These are phyloP conservation scores for Echiichthys vipera DNA, from an alignment of 2,797 vertebrate species.

Conservation along the genomic window DNA sequence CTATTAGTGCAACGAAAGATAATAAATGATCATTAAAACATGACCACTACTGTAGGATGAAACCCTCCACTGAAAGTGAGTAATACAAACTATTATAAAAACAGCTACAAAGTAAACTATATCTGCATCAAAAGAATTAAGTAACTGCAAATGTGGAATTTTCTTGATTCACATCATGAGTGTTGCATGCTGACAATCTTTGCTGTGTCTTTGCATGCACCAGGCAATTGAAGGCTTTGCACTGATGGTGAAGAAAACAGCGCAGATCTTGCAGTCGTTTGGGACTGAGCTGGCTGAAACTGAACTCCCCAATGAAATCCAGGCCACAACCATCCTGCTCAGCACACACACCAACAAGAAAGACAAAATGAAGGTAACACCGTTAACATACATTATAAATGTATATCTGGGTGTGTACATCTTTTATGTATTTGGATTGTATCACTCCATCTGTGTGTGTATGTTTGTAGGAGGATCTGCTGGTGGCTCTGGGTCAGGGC, in stretches of 20 bases:
- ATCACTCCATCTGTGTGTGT: background rate
- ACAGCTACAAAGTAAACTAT: background rate
- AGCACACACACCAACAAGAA: conserved; percentile 90
- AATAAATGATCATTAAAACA: background rate
- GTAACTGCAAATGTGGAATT: background rate
- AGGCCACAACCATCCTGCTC: conserved; percentile 90
- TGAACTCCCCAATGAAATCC: conserved; percentile 93
- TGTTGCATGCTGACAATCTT: background rate
- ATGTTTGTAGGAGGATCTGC: conserved; percentile 88
- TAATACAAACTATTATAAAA: background rate
- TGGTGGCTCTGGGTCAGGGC: conserved; percentile 89
- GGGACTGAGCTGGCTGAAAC: conserved; percentile 97
- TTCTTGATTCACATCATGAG: background rate
- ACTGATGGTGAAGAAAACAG: conserved; percentile 95
- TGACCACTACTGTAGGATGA: background rate
- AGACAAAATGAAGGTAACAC: conserved; percentile 90
- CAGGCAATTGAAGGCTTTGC: conserved; percentile 94
- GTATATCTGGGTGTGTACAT: background rate
- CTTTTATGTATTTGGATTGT: background rate
- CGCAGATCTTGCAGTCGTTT: conserved; percentile 93
- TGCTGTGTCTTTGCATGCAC: conserved; percentile 13
- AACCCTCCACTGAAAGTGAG: background rate
- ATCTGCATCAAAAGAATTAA: background rate
- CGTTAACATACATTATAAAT: background rate
- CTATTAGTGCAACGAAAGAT: background rate